Evolutionary conservation across 92 coral and sea anemone genomes (phyloP), one percentile per base, ranked within the genome.

Genomic region (Anthopleura xanthogrammica): DNA sequence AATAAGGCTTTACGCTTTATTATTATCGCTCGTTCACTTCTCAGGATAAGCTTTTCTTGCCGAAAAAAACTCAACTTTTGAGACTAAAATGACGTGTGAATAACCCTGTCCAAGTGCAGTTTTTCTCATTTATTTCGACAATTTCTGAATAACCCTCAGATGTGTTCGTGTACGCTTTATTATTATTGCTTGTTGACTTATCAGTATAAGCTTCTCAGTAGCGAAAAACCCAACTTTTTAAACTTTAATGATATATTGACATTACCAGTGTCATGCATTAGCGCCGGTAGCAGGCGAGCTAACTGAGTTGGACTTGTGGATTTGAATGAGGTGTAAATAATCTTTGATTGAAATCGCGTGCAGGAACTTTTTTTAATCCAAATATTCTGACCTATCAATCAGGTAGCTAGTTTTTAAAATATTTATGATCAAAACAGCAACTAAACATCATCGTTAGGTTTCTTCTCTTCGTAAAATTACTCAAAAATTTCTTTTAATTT

Each of bases 271-370:
- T 3, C 10, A 17, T 60, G 13, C 10, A 16, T 29, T 60, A 60
- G n/a, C n/a, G 17, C 65, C 22, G 7, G 0, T 29, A 29, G 36
- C 36, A 29, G 54, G 7, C 4, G 72, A n/a, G 20, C 1, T 65
- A 65, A 20, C 22, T 60, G 82, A 56, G 82, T 52, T 80, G 83
- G 83, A 62, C 83, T 64, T 80, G 52, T 24, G 20, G 62, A 7
- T 60, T 56, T 56, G 11, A 6, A 5, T 50, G 7, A 20, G 2
- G 17, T 65, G 77, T 80, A 80, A 29, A 65, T 80, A 62, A 10
- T 65, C 20, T 3, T 20, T 50, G 12, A 23, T 19, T n/a, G 36
- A 29, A 29, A 29, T 7, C 2, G 2, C 5, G 40, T 22, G 22
- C 72, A 65, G 2, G 5, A 20, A 65, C 12, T 23, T 22, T 65